phyloP scores from a whole-genome alignment of 2,113 vertebrate genomes.

The Oncorhynchus tshawytscha region DNA sequence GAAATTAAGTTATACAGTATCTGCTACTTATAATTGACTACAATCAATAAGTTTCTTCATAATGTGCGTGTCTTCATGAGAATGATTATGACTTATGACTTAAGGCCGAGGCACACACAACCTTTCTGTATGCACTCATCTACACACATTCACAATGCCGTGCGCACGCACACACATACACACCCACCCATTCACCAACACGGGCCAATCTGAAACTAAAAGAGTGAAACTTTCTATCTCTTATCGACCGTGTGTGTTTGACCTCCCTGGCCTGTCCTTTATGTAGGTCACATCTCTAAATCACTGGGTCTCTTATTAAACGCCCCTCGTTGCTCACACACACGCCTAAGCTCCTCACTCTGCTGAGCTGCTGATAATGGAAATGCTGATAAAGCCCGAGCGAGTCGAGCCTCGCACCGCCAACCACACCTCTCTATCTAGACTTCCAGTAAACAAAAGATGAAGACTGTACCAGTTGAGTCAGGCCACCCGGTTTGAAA shows the following conservation, averaged over 20 bases:
- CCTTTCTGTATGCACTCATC: neutral
- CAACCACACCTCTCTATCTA: neutral
- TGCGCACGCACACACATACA: neutral
- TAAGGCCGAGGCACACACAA: neutral
- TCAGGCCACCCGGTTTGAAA: neutral
- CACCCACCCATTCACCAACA: neutral
- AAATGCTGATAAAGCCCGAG: neutral
- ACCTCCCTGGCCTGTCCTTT: neutral
- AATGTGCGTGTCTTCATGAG: too few species aligned
- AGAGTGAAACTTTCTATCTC: neutral
- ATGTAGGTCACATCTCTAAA: constrained; percentile 12
- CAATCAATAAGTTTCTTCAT: neutral
- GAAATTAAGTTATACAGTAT: neutral
- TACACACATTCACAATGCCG: neutral
- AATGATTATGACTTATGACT: neutral
- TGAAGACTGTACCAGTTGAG: neutral
- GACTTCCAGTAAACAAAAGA: neutral
- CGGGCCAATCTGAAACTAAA: too few species aligned
- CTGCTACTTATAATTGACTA: neutral
- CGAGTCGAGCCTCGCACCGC: neutral
- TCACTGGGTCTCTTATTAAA: constrained; percentile 8
- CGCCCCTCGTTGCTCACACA: neutral
- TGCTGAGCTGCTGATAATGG: neutral
- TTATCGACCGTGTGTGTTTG: neutral
- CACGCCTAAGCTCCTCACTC: neutral